These are phyloP conservation scores for Drosophila triauraria DNA, from an alignment of 1,140 invertebrate species.

Conservation along the genomic window DNA sequence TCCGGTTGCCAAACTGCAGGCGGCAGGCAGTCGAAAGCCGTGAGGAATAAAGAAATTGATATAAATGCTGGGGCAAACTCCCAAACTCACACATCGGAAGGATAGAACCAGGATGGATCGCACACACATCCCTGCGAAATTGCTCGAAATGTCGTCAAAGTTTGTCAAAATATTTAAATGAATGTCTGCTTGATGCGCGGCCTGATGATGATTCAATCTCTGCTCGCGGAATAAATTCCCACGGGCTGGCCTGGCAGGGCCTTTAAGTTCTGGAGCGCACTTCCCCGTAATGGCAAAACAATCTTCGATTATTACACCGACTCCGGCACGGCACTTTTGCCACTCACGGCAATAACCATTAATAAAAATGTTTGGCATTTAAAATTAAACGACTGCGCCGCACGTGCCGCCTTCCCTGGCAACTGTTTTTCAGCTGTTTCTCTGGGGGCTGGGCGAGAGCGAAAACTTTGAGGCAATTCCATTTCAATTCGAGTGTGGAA, in stretches of 20 bases:
- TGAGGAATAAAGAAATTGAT: slow-evolving; percentile 80
- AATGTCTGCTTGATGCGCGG: slow-evolving; percentile 43
- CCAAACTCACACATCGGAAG: not conserved
- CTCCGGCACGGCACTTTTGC: slow-evolving; percentile 39
- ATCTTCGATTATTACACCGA: slow-evolving; percentile 73
- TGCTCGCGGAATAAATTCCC: slow-evolving; percentile 10
- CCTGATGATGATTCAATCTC: slow-evolving; percentile 47
- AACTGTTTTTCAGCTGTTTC: slow-evolving; percentile 15
- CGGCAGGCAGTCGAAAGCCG: slow-evolving; percentile 53
- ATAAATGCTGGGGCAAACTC: slow-evolving; percentile 68
- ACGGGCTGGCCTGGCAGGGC: not conserved
- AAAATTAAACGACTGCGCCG: slow-evolving; percentile 75
- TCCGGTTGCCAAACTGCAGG: slow-evolving; percentile 58
- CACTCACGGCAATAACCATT: slow-evolving; percentile 80
- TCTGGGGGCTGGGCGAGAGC: slow-evolving; percentile 37
- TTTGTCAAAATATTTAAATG: slow-evolving; percentile 61
- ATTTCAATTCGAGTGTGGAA: slow-evolving; percentile 75
- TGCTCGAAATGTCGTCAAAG: slow-evolving; percentile 55
- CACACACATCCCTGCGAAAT: slow-evolving; percentile 36
- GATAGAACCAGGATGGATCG: slow-evolving; percentile 24
- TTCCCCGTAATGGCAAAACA: slow-evolving; percentile 60
- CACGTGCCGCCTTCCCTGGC: slow-evolving; percentile 44
- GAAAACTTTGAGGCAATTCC: slow-evolving; percentile 77
- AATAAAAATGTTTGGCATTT: slow-evolving; percentile 81
- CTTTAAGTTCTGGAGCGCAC: slow-evolving; percentile 26